phyloP scores from a whole-genome alignment of 2,113 vertebrate species.

The Oceanites oceanicus region DNA sequence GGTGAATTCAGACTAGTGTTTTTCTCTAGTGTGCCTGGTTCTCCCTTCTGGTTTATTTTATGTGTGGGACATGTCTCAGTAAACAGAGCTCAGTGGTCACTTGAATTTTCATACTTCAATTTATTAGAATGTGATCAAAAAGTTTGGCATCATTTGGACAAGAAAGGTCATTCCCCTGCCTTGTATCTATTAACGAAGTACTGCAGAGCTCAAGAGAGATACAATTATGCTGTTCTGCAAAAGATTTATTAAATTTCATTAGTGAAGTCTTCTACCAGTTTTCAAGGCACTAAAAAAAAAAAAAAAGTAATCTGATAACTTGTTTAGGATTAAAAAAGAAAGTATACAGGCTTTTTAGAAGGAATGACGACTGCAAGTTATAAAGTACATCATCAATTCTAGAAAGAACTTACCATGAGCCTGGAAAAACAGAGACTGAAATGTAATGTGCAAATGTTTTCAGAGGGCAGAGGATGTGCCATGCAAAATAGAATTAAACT shows the following conservation, averaged over 20 bases:
- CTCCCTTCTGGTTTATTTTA: background rate
- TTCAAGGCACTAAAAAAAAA: background rate
- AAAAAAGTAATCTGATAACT: background rate
- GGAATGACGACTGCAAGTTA: background rate
- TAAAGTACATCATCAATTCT: background rate
- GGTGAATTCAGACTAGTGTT: background rate
- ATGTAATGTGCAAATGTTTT: background rate
- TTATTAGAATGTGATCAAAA: background rate
- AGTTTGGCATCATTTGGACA: background rate
- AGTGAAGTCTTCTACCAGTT: background rate
- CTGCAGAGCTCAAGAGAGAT: background rate
- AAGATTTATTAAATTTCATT: background rate
- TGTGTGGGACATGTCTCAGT: background rate
- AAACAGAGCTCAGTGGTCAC: background rate
- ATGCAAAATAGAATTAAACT: background rate
- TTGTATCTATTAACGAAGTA: constrained; percentile 1
- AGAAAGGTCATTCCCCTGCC: background rate
- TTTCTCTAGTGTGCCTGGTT: background rate
- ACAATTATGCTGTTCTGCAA: background rate
- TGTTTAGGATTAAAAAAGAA: background rate
- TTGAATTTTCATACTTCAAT: background rate
- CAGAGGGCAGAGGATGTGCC: background rate
- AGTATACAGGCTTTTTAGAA: background rate
- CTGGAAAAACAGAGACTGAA: background rate
- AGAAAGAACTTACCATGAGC: background rate